Conservation (phyloP, 1,140 invertebrate species). For the Orchesella cincta region DNA sequence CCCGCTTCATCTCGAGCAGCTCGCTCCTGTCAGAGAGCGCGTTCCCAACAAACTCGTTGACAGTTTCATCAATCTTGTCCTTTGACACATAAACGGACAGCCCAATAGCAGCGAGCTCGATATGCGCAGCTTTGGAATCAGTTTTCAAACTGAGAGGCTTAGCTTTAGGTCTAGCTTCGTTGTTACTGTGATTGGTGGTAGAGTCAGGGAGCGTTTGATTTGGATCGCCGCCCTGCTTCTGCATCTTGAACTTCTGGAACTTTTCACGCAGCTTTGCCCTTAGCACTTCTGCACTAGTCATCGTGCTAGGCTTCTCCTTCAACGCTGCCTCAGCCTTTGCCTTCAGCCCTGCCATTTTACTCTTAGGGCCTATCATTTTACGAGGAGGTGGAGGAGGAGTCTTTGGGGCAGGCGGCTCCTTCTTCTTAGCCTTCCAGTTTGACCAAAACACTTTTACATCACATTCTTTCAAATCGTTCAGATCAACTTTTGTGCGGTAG, state of each 20-base stretch:
- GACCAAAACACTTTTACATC: neutral
- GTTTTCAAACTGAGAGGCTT: neutral
- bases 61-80: neutral
- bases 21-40: neutral
- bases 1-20: neutral
- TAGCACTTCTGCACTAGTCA: neutral
- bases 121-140: neutral
- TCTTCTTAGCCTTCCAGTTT: neutral
- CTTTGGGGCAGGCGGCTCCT: neutral
- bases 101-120: neutral
- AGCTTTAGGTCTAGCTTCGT: neutral
- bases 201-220: neutral
- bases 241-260: slow-evolving; percentile 1
- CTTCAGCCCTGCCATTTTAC: neutral
- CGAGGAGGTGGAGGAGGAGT: neutral
- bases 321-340: neutral
- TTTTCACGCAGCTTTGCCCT: neutral
- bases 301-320: neutral
- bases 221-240: neutral
- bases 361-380: neutral
- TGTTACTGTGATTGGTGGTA: neutral
- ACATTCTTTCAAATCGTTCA: neutral
- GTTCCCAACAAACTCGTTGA: neutral
- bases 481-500: neutral
- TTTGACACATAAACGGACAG: neutral